A percentile compares a stretch with the other conserved stretches of the same genome.
phyloP scores from a whole-genome alignment of 37 sponge, comb jelly and placozoan species.

The Axinella damicornis region DNA sequence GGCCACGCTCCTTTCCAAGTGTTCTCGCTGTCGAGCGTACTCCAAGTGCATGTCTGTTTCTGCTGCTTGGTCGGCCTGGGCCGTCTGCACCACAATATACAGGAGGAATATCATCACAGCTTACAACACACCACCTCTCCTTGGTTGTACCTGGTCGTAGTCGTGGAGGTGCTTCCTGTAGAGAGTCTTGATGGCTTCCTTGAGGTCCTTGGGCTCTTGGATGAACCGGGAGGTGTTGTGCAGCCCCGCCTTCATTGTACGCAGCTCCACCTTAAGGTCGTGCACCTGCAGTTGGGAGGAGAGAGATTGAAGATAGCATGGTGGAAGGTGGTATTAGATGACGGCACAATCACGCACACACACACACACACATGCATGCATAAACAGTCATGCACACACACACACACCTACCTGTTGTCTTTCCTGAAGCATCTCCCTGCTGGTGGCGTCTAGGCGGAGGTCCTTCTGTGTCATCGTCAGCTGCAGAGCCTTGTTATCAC shows the following conservation, averaged over 20 bases:
- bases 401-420: conserved; percentile 62
- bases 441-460: conserved; percentile 85
- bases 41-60: conserved; percentile 92
- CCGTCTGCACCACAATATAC: conserved; percentile 22
- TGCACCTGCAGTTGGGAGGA: conserved; percentile 41
- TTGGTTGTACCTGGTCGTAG: conserved; percentile 79
- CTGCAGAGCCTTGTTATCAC: conserved; percentile 82
- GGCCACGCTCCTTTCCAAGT: conserved; percentile 95
- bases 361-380: too few species aligned
- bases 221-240: conserved; percentile 84
- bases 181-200: conserved; percentile 65
- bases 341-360: too few species aligned
- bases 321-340: too few species aligned
- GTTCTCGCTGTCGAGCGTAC: conserved; percentile 91
- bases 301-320: too few species aligned
- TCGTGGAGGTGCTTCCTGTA: conserved; percentile 72
- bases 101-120: too few species aligned
- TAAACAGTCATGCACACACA: too few species aligned
- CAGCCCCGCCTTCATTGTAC: conserved; percentile 85
- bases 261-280: conserved; percentile 80
- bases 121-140: conserved; percentile 14
- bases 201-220: conserved; percentile 95
- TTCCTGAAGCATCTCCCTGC: conserved; percentile 88
- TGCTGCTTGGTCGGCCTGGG: conserved; percentile 65
- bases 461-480: conserved; percentile 77